Base-by-base conservation (phyloP, 2,797 vertebrate species). In the Zenarchopterus dispar region DNA sequence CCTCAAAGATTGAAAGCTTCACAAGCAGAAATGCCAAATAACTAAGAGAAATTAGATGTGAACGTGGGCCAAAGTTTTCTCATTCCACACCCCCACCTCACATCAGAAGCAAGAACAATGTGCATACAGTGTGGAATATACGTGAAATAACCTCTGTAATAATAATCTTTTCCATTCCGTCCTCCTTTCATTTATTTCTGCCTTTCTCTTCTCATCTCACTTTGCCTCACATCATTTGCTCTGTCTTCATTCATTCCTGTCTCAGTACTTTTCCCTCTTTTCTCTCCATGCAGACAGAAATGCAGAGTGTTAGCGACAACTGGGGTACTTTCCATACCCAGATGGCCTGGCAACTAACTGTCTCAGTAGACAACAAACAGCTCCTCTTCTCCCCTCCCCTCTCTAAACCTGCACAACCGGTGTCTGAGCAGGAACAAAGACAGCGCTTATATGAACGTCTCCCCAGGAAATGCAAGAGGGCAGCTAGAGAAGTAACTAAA, bases 1-100 rank as follows among this genome's bases (percentile, higher is more conserved):
- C 81, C 53, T 66, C 46, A 0, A 47, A 87, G 87, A 91, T 86
- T 88, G 87, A 91, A 89, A 84, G 77, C 83, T 55, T 79, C 52
- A 19, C 70, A 55, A 71, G 81, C 71, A 2, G 81, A 85, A 87
- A 84, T 77, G 67, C 82, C 81, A 89, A 89, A 86, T 88, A 86
- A 84, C 79, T 78, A 84, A 81, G 60, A 87, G 82, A 84, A 89
- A 90, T 89, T 85, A 88, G 73, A 79, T 0, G 56, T 74, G 82
- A 91, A 83, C 84, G 80, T 26, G 70, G 74, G 56, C 79, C 83
- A 77, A 67, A 79, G 79, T 87, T 79, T 87, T 73, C 74, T 81
- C 75, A 75, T 88, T 79, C 69, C 50, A 46, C 72, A 69, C 73
- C 74, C 70, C 54, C 43, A 15, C 31, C 50, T 74, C 57, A 44